Conservation (phyloP, 2,113 vertebrate genomes). For the Hystrix cristata region DNA sequence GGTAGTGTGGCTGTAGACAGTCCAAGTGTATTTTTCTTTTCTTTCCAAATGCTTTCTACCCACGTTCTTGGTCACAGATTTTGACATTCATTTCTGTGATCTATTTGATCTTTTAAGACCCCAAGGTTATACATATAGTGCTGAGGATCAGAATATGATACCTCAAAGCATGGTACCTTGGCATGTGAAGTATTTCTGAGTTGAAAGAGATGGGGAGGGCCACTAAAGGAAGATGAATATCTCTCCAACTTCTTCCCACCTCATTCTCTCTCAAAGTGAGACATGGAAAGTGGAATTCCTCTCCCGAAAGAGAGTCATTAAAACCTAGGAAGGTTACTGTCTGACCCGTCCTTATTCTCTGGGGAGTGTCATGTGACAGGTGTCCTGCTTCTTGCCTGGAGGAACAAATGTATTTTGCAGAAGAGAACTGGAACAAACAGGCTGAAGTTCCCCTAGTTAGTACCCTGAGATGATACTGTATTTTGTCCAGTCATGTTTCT, state of each 20-base stretch:
- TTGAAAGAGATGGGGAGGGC: not conserved
- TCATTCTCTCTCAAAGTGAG: not conserved
- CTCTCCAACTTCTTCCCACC: not conserved
- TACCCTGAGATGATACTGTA: not conserved
- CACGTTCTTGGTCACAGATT: not conserved
- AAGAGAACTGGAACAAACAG: not conserved
- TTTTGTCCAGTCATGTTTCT: not conserved
- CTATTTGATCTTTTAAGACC: not conserved
- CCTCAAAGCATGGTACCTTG: not conserved
- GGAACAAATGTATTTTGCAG: not conserved
- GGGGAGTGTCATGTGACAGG: not conserved
- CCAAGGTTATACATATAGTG: not conserved
- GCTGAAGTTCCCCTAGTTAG: not conserved
- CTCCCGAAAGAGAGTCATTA: not conserved
- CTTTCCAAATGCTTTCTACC: not conserved
- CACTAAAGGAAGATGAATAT: not conserved
- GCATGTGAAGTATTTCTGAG: not conserved
- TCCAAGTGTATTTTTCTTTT: not conserved
- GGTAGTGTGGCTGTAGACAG: not conserved
- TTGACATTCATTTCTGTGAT: not conserved
- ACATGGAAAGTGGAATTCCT: not conserved
- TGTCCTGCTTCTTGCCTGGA: not conserved
- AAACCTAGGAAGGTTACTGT: not conserved
- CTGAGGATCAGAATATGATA: not conserved
- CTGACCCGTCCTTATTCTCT: not conserved